Base-by-base conservation (phyloP, 2,888 invertebrate species). In the Drosophila mercatorum region DNA sequence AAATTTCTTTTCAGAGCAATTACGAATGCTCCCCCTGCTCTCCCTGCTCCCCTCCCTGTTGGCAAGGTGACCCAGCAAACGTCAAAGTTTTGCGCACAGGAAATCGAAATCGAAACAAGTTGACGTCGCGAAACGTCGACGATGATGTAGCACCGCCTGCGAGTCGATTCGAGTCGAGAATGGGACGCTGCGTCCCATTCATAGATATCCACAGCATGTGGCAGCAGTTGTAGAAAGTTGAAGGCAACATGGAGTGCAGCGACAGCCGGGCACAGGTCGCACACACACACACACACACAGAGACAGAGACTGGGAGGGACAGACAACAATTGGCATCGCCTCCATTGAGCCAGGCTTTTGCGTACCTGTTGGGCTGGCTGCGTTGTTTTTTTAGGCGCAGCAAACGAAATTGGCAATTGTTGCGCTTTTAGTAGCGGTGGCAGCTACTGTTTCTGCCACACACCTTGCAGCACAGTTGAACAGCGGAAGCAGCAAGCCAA, bases 71-170 rank as follows among this genome's bases (percentile, higher is more conserved):
- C 81, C 75, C 75, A 71, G 80, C 82, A 82, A 74, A 82, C 84
- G 80, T 86, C 85, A 85, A 82, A 78, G 66, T 55, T 65, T 65
- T 53, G 71, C 69, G 68, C 83, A 84, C 88, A 88, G 88, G 85
- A 88, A 83, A 86, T 88, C 80, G 88, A 86, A 88, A 88, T 85
- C 73, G 81, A 80, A 83, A 86, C 84, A 80, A 86, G 82, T 86
- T 84, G 88, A 82, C 83, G 88, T 78, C 68, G 72, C 47, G 31
- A 41, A 70, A 67, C 70, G 58, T 81, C 83, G 87, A 86, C 87
- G 84, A 88, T 88, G 85, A 83, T 86, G 86, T 86, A 86, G 88
- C 88, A 86, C 83, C 86, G 60, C 49, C 52, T 41, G 10, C 40
- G 10, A 41, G 46, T 34, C 61, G 59, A 44, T 57, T 53, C 58